A percentile compares a stretch with the other conserved stretches of the same genome.
These are phyloP conservation scores for Hycleus phaleratus DNA, from an alignment of 1,140 invertebrate species.

Conservation along the genomic window DNA sequence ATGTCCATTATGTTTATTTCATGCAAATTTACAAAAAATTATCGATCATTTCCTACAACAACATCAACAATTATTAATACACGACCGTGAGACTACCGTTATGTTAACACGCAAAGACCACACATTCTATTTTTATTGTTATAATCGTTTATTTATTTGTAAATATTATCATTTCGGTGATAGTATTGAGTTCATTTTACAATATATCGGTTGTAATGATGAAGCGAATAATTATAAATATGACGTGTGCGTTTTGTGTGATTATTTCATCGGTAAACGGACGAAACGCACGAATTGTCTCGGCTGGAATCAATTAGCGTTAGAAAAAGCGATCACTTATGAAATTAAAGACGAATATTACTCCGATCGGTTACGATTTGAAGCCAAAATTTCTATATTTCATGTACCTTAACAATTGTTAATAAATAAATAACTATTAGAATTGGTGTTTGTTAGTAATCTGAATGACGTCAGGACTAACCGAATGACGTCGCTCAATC, in stretches of 20 bases:
- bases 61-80: conserved; percentile 7
- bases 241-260: conserved; percentile 4
- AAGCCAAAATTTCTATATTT: not conserved
- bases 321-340: conserved; percentile 3
- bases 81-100: conserved; percentile 10
- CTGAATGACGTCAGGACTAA: no score
- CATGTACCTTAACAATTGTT: not conserved
- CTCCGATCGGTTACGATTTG: not conserved
- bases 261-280: not conserved
- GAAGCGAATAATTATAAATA: conserved; percentile 15
- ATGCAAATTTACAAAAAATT: conserved; percentile 3
- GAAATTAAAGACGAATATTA: not conserved
- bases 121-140: conserved; percentile 14
- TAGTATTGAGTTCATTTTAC: conserved; percentile 18
- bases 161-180: conserved; percentile 18
- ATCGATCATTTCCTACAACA: conserved; percentile 12
- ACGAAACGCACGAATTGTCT: conserved; percentile 12
- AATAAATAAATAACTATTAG: not conserved
- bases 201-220: conserved; percentile 19
- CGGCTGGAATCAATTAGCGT: conserved; percentile 23
- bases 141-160: conserved; percentile 19
- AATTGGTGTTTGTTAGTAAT: no score
- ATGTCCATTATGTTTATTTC: conserved; percentile 17
- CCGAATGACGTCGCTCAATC: no score
- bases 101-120: conserved; percentile 15